Evolutionary conservation across 37 sponge, comb jelly and placozoan species (phyloP).

Genomic region (Theonella swinhoei): DNA sequence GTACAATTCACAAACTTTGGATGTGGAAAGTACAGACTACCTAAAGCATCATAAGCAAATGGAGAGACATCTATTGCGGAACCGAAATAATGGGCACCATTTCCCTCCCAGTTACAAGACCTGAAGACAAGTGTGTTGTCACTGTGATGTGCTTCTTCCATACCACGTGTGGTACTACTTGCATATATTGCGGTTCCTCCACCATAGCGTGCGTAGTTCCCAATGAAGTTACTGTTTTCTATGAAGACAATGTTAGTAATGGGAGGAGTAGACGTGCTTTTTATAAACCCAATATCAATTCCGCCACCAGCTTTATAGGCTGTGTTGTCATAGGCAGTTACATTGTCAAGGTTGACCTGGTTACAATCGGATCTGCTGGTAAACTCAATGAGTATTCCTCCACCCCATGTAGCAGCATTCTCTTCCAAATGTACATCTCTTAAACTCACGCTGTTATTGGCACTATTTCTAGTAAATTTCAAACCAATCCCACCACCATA

Average conservation of each 20-base stretch:
- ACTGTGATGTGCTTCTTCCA: neutral
- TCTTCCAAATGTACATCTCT: neutral
- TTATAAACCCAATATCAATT: neutral
- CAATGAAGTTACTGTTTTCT: neutral
- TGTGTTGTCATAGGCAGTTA: neutral
- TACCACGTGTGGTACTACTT: neutral
- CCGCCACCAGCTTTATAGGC: neutral
- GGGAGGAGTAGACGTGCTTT: neutral
- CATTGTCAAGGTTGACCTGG: neutral
- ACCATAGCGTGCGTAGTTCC: neutral
- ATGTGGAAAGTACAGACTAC: neutral
- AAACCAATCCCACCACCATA: neutral
- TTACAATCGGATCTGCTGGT: neutral
- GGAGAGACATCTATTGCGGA: constrained; percentile 21
- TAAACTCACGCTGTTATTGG: neutral
- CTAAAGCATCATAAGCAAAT: neutral
- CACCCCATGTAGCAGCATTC: neutral
- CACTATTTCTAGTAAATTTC: neutral
- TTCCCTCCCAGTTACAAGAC: neutral
- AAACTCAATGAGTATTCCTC: neutral
- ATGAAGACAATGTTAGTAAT: neutral
- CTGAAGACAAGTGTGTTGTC: neutral
- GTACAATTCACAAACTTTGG: neutral
- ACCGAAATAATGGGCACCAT: neutral
- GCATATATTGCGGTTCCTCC: neutral